Conservation (phyloP, 2,888 invertebrate genomes). For the Beris morrisii region DNA sequence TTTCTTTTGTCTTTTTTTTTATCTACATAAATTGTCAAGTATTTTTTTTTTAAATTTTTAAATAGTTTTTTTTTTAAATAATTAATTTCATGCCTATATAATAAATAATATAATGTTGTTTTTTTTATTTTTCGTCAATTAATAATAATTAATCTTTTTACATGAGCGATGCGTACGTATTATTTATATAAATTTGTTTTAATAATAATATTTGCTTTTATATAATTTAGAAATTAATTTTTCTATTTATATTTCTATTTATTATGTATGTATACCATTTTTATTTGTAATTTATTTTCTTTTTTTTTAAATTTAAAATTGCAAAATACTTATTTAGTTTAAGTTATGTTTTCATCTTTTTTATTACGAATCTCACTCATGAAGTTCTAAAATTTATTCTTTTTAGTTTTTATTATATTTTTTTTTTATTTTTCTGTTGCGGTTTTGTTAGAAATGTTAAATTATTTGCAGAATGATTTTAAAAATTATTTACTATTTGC, state of each 20-base stretch:
- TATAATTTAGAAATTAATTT: conserved; percentile 22
- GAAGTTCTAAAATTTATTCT: conserved; percentile 23
- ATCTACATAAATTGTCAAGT: conserved; percentile 26
- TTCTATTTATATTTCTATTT: conserved; percentile 18
- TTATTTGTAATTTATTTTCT: conserved; percentile 1
- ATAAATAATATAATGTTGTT: conserved; percentile 8
- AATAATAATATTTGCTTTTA: conserved; percentile 17
- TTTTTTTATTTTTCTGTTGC: conserved; percentile 11
- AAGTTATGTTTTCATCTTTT: conserved; percentile 19
- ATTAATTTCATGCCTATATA: no score
- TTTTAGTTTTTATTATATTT: conserved; percentile 14
- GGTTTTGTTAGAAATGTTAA: conserved; percentile 4
- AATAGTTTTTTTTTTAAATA: conserved; percentile 13
- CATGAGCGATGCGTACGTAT: conserved; percentile 33
- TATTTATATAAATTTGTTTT: conserved; percentile 17
- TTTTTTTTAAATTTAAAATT: conserved; percentile 14
- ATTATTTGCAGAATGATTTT: conserved; percentile 2
- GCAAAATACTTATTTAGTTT: conserved; percentile 24
- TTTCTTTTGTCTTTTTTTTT: conserved; percentile 23
- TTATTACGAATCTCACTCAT: conserved; percentile 33
- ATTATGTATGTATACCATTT: conserved; percentile 17
- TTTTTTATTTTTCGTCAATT: conserved; percentile 5
- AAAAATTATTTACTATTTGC: neutral
- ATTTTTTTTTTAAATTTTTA: neutral
- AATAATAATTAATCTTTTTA: conserved; percentile 26